Base-by-base conservation (phyloP, 1,140 invertebrate genomes). In the Euura saliciscinereae region DNA sequence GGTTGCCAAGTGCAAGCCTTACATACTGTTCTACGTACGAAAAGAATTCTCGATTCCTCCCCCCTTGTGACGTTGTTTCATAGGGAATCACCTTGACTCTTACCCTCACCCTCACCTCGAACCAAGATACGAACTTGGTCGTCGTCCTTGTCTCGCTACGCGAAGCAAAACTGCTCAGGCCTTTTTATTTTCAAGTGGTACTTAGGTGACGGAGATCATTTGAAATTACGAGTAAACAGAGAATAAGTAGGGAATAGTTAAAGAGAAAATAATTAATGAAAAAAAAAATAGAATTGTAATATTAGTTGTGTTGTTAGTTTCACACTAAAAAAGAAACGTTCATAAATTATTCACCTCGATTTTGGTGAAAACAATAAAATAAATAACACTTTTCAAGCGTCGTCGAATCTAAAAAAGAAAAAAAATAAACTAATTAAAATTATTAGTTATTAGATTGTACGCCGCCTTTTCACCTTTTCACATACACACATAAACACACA, bases 11-110 rank as follows among this genome's bases (percentile, higher is more conserved):
- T 94, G 94, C 85, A 96, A 96, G 87, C 94, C 94, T 42, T 96
- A 96, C 88, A 95, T 96, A 78, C 86, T 96, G 73, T 96, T 96
- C 86, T 96, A 96, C 86, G 94, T 95, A 75, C 89, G 94, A 46
- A 89, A 93, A 73, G 93, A 95, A 72, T 86, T 86, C 75, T 86
- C 85, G 64, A 86, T 86, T 84, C 84, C 85, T 73, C 85, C 85
- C 66, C 85, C 85, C 44, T 85, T 85, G 84, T 85, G 84, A 85
- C 83, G 80, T 75, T 77, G 79, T 76, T 78, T 70, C 69, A 6
- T 46, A 67, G 28, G 43, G 8, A 8, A 8, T 59, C 51, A 59
- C 51, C 51, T 59, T 59, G 28, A 28, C n/a, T n/a, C 51, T 59
- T 59, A 59, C 51, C 51, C 51, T 59, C 6, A 59, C 51, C 51